These are phyloP conservation scores for Acrossocheilus wenchowensis DNA, from an alignment of 2,797 vertebrate species.

Conservation along the genomic window DNA sequence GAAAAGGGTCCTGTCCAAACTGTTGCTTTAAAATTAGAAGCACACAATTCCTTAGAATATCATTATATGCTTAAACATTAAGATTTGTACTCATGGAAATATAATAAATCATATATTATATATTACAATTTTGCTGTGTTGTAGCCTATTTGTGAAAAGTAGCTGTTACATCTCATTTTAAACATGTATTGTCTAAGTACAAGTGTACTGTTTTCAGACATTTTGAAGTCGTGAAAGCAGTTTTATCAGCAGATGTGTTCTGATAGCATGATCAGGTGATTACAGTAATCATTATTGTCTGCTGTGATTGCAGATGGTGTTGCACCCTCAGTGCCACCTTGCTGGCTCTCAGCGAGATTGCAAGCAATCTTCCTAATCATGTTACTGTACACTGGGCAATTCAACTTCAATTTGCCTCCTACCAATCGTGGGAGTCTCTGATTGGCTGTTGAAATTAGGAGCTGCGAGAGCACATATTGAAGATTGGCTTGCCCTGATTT, in stretches of 20 bases:
- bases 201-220: neutral
- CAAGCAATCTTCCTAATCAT: conserved; percentile 67
- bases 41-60: too few species aligned
- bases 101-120: too few species aligned
- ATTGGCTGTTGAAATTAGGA: conserved; percentile 64
- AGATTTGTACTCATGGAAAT: too few species aligned
- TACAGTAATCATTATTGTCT: conserved; percentile 48
- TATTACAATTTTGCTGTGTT: too few species aligned
- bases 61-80: too few species aligned
- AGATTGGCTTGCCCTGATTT: conserved; percentile 50
- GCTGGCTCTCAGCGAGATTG: conserved; percentile 56
- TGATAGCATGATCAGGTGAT: conserved; percentile 29
- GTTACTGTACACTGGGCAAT: conserved; percentile 65
- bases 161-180: neutral
- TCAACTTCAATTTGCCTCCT: conserved; percentile 63
- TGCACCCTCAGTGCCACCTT: conserved; percentile 47
- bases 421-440: conserved; percentile 58
- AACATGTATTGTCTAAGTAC: neutral
- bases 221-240: conserved; percentile 20
- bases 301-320: conserved; percentile 59
- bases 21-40: too few species aligned
- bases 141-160: neutral
- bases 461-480: conserved; percentile 48
- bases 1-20: too few species aligned
- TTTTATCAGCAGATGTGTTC: conserved; percentile 42